Conservation (phyloP, 2,888 invertebrate genomes). For the Rutpela maculata region DNA sequence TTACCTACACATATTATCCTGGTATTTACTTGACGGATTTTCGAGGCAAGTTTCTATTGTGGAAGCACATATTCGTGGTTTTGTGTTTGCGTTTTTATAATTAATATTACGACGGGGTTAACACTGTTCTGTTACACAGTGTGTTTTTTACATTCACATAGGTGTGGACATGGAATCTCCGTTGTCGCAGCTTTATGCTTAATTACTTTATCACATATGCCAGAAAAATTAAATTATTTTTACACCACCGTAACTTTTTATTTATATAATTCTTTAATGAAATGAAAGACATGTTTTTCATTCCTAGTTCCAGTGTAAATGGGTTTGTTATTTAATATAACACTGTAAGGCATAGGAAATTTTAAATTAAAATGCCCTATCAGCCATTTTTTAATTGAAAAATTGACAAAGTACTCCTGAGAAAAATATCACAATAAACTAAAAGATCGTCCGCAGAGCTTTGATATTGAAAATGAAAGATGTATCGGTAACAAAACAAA, state of each 20-base stretch:
- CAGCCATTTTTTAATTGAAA: too few relatives aligned
- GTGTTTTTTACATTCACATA: slow-evolving; percentile 24
- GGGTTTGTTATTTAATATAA: neutral
- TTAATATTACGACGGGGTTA: slow-evolving; percentile 50
- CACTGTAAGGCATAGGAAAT: too few relatives aligned
- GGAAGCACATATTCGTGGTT: slow-evolving; percentile 54
- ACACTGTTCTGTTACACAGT: slow-evolving; percentile 19
- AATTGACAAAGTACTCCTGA: too few relatives aligned
- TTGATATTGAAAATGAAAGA: too few relatives aligned
- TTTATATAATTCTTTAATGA: neutral
- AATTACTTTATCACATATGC: slow-evolving; percentile 23
- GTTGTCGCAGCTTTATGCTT: slow-evolving; percentile 24
- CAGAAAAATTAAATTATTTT: slow-evolving; percentile 16
- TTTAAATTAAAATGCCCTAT: too few relatives aligned
- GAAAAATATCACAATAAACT: too few relatives aligned
- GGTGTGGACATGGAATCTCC: slow-evolving; percentile 22
- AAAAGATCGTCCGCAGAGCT: too few relatives aligned
- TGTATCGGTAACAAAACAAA: too few relatives aligned
- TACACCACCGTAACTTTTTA: too few relatives aligned
- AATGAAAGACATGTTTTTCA: neutral
- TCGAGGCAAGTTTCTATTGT: slow-evolving; percentile 58
- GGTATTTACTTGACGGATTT: slow-evolving; percentile 63
- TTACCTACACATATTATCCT: slow-evolving; percentile 62
- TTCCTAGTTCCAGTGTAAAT: neutral
- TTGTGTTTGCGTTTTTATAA: slow-evolving; percentile 54